These are phyloP conservation scores for Meloidogyne exigua DNA, from an alignment of 1,140 invertebrate species.

Conservation along the genomic window DNA sequence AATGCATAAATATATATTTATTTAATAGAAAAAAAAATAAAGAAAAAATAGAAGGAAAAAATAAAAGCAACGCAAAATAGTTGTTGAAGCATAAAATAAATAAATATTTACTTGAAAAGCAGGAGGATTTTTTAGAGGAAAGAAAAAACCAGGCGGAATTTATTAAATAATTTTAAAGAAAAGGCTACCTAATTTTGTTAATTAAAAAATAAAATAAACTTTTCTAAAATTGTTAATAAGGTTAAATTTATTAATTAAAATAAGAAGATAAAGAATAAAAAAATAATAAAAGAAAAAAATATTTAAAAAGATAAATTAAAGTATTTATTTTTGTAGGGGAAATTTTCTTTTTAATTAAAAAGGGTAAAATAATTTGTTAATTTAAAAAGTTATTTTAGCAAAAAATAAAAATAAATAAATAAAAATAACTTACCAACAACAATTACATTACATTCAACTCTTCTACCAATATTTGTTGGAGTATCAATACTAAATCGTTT, in stretches of 20 bases:
- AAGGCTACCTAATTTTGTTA: too few relatives aligned
- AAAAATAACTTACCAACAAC: slow-evolving; percentile 64
- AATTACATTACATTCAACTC: slow-evolving; percentile 65
- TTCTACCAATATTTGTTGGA: slow-evolving; percentile 31
- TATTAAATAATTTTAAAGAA: too few relatives aligned
- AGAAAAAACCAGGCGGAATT: too few relatives aligned
- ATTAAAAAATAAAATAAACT: too few relatives aligned
- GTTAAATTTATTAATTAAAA: too few relatives aligned
- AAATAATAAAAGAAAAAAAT: neutral
- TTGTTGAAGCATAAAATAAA: neutral
- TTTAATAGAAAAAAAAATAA: slow-evolving; percentile 14
- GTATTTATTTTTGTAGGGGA: neutral
- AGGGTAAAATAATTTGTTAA: slow-evolving; percentile 28
- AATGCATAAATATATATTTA: neutral
- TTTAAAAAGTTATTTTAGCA: slow-evolving; percentile 9
- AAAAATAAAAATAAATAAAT: slow-evolving; percentile 20
- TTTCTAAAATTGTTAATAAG: too few relatives aligned
- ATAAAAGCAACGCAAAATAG: neutral
- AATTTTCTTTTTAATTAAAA: neutral
- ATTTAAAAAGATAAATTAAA: neutral
- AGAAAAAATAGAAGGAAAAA: neutral
- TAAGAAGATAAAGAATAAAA: too few relatives aligned
- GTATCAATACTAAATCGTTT: slow-evolving; percentile 61
- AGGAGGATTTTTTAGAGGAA: neutral
- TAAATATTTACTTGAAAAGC: neutral